A percentile compares a stretch with the other conserved stretches of the same genome.
Evolutionary conservation across 2,888 invertebrate species (phyloP).

Genomic region (Lithophane socia): DNA sequence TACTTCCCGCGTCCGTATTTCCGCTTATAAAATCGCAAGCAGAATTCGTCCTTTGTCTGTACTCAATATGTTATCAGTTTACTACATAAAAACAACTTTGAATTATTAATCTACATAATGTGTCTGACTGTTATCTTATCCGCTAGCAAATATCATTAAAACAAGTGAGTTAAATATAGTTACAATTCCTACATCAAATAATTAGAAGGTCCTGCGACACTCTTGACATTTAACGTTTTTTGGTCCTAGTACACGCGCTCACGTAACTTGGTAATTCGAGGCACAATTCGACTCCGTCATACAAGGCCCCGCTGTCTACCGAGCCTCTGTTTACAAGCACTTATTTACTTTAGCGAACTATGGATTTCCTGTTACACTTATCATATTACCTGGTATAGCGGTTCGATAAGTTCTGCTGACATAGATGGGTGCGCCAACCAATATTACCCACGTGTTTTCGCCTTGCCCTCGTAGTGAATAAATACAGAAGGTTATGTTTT

Average conservation of each 20-base stretch:
- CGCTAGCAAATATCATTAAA: slow-evolving; percentile 13
- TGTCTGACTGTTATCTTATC: slow-evolving; percentile 20
- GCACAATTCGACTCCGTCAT: slow-evolving; percentile 32
- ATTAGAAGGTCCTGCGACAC: slow-evolving; percentile 39
- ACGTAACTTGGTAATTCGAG: slow-evolving; percentile 27
- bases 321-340: slow-evolving; percentile 54
- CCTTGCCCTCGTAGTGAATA: slow-evolving; percentile 51
- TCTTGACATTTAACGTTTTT: slow-evolving; percentile 51
- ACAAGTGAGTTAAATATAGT: slow-evolving; percentile 9
- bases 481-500: slow-evolving; percentile 53
- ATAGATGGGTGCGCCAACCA: slow-evolving; percentile 56
- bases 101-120: slow-evolving; percentile 16
- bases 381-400: slow-evolving; percentile 63
- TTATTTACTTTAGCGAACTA: slow-evolving; percentile 56
- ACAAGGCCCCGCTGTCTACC: slow-evolving; percentile 66
- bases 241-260: slow-evolving; percentile 25
- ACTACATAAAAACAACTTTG: slow-evolving; percentile 5
- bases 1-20: neutral
- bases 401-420: slow-evolving; percentile 55
- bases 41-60: neutral
- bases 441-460: slow-evolving; percentile 48
- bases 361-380: slow-evolving; percentile 67
- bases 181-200: slow-evolving; percentile 12
- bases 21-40: neutral
- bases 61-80: slow-evolving; percentile 25